Evolutionary conservation across 2,113 vertebrate species (phyloP).

Genomic region (Pterocles burchelli): DNA sequence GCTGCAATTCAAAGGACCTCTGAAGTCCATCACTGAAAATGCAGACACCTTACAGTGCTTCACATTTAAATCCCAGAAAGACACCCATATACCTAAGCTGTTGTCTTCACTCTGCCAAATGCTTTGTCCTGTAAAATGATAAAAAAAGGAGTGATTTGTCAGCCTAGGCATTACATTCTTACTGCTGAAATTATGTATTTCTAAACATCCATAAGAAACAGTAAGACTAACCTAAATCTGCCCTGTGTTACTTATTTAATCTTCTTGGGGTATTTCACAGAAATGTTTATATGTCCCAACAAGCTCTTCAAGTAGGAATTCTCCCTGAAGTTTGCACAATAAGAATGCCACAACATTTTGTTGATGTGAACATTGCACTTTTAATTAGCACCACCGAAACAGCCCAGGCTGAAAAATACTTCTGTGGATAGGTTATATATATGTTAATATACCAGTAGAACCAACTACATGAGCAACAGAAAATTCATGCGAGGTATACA

Average conservation of each 20-base stretch:
- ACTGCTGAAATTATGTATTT: neutral
- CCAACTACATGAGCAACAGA: neutral
- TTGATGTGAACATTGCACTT: neutral
- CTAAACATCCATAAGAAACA: neutral
- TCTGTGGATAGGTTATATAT: neutral
- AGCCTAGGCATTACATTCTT: neutral
- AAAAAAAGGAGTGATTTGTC: neutral
- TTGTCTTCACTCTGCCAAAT: neutral
- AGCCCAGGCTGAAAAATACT: neutral
- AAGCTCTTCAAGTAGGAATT: neutral
- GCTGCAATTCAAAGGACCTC: neutral
- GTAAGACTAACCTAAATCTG: neutral
- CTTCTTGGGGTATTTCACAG: neutral
- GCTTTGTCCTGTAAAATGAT: neutral
- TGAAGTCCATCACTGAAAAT: neutral
- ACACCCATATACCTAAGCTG: fast-evolving
- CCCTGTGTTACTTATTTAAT: neutral
- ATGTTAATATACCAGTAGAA: neutral
- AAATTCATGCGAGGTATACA: conserved; percentile 39
- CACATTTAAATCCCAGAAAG: neutral
- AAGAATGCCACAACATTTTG: neutral
- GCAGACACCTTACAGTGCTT: neutral
- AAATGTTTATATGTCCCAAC: neutral
- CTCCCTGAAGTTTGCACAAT: neutral
- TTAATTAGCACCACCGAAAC: neutral